These are phyloP conservation scores for Taxidea taxus DNA, from an alignment of 2,113 vertebrate species.

Conservation along the genomic window DNA sequence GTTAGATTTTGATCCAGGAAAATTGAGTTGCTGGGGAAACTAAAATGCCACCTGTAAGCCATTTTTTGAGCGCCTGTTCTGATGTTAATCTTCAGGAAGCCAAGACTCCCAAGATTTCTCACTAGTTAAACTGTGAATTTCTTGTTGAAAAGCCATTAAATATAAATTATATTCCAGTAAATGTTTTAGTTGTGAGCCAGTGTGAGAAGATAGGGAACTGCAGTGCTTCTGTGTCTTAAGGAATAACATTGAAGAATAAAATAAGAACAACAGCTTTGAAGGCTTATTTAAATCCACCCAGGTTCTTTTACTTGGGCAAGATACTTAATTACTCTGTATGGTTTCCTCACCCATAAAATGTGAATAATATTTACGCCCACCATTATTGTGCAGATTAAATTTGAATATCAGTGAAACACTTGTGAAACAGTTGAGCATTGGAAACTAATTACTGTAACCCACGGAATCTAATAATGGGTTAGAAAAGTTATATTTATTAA, in stretches of 20 bases:
- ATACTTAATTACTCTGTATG: neutral
- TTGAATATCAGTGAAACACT: conserved; percentile 7
- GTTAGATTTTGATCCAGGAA: conserved; percentile 42
- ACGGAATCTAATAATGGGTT: conserved; percentile 22
- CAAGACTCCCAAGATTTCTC: neutral
- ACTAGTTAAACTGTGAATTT: neutral
- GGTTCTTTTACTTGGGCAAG: neutral
- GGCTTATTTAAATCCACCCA: conserved; percentile 4
- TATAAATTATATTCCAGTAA: conserved; percentile 20
- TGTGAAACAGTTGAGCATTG: conserved; percentile 23
- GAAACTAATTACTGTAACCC: neutral
- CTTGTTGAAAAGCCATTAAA: conserved; percentile 26
- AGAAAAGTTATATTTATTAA: conserved; percentile 12
- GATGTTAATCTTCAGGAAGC: conserved; percentile 29
- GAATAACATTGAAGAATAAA: neutral
- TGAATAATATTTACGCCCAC: neutral
- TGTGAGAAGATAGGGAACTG: neutral
- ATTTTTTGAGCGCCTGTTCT: neutral
- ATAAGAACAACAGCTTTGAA: neutral
- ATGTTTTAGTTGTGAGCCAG: conserved; percentile 36
- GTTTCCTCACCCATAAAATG: neutral
- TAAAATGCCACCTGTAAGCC: neutral
- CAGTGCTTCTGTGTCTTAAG: conserved; percentile 28
- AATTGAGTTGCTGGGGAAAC: conserved; percentile 42
- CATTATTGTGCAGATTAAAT: neutral